Evolutionary conservation across 2,113 vertebrate species (phyloP).

Genomic region (Hemiprocne comata): DNA sequence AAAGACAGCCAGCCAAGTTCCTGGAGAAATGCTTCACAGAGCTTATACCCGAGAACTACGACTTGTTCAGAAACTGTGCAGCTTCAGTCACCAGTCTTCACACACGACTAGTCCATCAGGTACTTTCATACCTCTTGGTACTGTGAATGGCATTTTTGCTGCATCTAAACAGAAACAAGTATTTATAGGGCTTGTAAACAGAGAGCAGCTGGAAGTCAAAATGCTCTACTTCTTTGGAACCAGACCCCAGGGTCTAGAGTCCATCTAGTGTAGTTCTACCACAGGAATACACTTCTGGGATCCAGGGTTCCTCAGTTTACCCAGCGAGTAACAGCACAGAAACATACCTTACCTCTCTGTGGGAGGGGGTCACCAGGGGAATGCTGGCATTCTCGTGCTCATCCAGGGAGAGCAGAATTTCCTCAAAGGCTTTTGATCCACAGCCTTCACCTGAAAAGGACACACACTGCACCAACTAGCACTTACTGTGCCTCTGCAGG

Average conservation of each 20-base stretch:
- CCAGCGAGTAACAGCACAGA: neutral
- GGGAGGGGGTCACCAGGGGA: constrained; percentile 88
- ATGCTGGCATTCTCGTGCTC: constrained; percentile 97
- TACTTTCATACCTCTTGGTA: neutral
- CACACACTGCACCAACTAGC: constrained; percentile 53
- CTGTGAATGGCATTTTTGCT: neutral
- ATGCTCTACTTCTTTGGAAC: neutral
- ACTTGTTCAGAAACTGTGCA: neutral
- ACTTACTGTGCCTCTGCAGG: neutral
- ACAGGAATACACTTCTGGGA: neutral
- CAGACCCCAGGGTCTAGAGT: neutral
- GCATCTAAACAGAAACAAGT: neutral
- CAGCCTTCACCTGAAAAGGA: constrained; percentile 85
- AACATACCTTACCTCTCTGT: constrained; percentile 79
- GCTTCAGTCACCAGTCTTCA: neutral
- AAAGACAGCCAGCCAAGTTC: neutral
- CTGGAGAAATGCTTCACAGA: neutral
- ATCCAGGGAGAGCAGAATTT: constrained; percentile 91
- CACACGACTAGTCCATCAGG: neutral
- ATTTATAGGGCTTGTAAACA: neutral
- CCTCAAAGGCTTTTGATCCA: constrained; percentile 90
- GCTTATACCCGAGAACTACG: neutral
- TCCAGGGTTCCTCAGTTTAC: neutral
- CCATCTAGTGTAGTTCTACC: neutral
- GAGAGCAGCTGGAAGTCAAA: neutral